Base-by-base conservation (phyloP, 2,113 vertebrate genomes). In the Castor canadensis region DNA sequence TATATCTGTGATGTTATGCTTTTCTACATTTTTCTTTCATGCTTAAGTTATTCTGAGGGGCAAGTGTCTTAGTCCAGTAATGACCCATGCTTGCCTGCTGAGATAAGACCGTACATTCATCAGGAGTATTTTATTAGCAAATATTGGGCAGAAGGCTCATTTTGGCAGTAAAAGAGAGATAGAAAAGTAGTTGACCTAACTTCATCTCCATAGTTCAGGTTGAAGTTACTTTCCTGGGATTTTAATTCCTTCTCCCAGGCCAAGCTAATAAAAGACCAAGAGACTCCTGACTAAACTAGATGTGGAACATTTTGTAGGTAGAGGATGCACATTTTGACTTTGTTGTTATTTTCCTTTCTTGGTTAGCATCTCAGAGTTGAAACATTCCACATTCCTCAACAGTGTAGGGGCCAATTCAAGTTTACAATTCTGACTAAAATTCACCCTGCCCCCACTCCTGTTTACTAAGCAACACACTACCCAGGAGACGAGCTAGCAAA, bases 271-370 rank as follows among this genome's bases (percentile, higher is more conserved):
- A 90, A 96, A 93, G 92, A 92, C 81, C 94, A 84, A 96, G 76
- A 93, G 86, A 67, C 93, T 97, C 97, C 97, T 98, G 97, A 95
- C 43, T 92, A 69, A 97, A 97, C 97, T 98, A 96, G 97, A 98
- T 90, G 22, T 83, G 95, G 94, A 96, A 92, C 49, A 80, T 83
- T 89, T 66, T 76, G 19, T 87, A 92, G 64, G 49, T 77, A 83
- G 52, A 24, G 19, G 91, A n/a, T n/a, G n/a, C n/a, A n/a, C n/a
- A n/a, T n/a, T n/a, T n/a, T n/a, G n/a, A n/a, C 73, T 71, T 87
- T 96, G 69, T 88, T 76, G 3, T 26, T 76, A 30, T 94, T 85
- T 75, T 73, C n/a, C 87, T 87, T 96, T 93, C 77, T 96, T 81
- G 9, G 66, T 87, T 91, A 93, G 90, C 96, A 96, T 97, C 97